These are phyloP conservation scores for Sebastes schlegelii DNA, from an alignment of 2,113 vertebrate species.

Conservation along the genomic window DNA sequence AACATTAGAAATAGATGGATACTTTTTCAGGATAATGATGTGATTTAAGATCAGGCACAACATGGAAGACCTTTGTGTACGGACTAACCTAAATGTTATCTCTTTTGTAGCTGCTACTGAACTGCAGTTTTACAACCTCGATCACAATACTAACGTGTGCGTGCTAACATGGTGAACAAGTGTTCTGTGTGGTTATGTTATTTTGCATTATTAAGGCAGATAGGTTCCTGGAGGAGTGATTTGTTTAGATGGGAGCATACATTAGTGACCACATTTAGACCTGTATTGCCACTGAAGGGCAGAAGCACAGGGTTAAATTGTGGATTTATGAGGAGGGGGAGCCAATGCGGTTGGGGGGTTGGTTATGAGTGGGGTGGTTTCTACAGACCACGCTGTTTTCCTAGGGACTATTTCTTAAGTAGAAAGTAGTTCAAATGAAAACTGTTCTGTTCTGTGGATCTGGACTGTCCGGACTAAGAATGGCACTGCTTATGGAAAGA, in stretches of 20 bases:
- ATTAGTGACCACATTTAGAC: background rate
- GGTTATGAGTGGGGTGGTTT: too few relatives aligned
- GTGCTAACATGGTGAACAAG: too few relatives aligned
- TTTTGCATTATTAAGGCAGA: background rate
- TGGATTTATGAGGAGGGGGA: too few relatives aligned
- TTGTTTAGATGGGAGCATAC: background rate
- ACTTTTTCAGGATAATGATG: background rate
- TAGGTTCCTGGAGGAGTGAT: background rate
- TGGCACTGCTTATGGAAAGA: background rate
- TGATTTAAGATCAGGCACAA: slow-evolving; percentile 2
- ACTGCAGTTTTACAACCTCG: background rate
- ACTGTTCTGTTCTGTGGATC: background rate
- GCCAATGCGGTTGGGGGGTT: too few relatives aligned
- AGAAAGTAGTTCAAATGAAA: background rate
- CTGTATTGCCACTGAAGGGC: background rate
- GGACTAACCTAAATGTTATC: background rate
- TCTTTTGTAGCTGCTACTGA: background rate
- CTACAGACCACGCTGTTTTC: too few relatives aligned
- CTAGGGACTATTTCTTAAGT: background rate
- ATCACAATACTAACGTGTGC: background rate
- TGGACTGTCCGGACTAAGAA: background rate
- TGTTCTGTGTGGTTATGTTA: background rate
- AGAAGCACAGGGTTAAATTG: too few relatives aligned
- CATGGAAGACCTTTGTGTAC: background rate
- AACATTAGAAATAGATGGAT: background rate